Evolutionary conservation across 2,888 invertebrate genomes (phyloP), one percentile per base, ranked within the genome.

Genomic region (Pyrrhosoma nymphula): DNA sequence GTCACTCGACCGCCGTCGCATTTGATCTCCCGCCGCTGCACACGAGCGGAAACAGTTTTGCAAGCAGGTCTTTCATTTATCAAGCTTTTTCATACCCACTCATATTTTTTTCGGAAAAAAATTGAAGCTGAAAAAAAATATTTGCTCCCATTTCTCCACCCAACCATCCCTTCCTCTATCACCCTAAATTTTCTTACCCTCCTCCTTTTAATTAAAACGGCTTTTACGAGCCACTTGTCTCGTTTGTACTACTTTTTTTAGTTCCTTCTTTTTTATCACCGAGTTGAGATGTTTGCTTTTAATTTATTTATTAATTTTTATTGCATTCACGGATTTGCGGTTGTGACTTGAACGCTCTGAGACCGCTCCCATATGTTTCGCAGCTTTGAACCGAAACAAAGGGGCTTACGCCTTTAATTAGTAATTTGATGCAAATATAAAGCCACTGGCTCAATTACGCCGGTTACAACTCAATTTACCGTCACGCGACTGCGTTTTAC

Each of bases 21-120:
- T 91, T 91, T 91, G 91, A 91, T 91, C 91, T 60, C 60, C 60
- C 56, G 10, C 39, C 39, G 35, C 63, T 23, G 26, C 63, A 91
- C 39, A 69, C 39, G 63, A 16, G 91, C 63, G 91, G 91, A 63
- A 63, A 63, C 63, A n/a, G 82, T 82, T 91, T 91, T 69, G 63
- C 39, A 39, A 91, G 39, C 82, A 16, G 14, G 16, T 35, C 35
- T 82, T 14, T 35, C 82, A 82, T 82, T 82, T 82, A 82, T 35
- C 82, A 82, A 35, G 8, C 35, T 30, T 82, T 69, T n/a, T 26
- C 23, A n/a, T 69, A 26, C 69, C 69, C 1, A 26, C 26, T 60
- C 60, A 20, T 20, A 26, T 69, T 69, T n/a, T 69, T 69, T 69
- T 69, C 60, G 6, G 60, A 23, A 69, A 26, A 69, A 69, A 69